Evolutionary conservation across 2,113 vertebrate species (phyloP), one percentile per base, ranked within the genome.

Genomic region (Anolis carolinensis): DNA sequence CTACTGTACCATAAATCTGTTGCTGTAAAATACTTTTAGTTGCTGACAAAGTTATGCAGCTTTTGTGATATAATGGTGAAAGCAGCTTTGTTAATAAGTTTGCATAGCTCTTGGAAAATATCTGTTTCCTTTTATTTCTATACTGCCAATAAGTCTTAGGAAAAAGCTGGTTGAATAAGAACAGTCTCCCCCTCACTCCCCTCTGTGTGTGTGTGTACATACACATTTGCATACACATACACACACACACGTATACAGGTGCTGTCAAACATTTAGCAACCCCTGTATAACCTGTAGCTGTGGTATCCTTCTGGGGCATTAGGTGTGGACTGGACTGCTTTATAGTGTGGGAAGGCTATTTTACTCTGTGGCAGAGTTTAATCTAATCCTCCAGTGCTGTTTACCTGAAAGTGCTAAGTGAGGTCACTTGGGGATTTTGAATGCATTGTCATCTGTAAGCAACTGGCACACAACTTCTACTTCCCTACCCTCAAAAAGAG

Each of bases 101-200:
- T 89, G 84, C 34, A 87, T 78, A 89, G 52, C 86, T 93, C 86
- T 92, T 93, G 82, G 88, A 86, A 94, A 90, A 93, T 92, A 88
- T 91, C 87, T 70, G 68, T 71, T 93, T 96, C 93, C 90, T 90
- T 94, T 94, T 90, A 88, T 86, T 92, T n/a, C 91, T 89, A 71
- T 80, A 92, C 88, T 93, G 84, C 77, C 39, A 55, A 81, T 59
- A 92, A 92, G 85, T 94, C 91, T 91, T 92, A 88, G 82, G 84
- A 59, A 83, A 93, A 83, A 79, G 83, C 83, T 79, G n/a, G 7
- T 91, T 86, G 75, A 2, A 70, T 73, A 62, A 30, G 48, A 48
- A 73, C 9, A 44, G 44, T 25, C 32, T 71, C 79, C 39, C 39
- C 39, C 39, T 5, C n/a, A n/a, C n/a, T n/a, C n/a, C n/a, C n/a